Conservation (phyloP, 2,888 invertebrate species). For the Drosophila quasianomalipes region DNA sequence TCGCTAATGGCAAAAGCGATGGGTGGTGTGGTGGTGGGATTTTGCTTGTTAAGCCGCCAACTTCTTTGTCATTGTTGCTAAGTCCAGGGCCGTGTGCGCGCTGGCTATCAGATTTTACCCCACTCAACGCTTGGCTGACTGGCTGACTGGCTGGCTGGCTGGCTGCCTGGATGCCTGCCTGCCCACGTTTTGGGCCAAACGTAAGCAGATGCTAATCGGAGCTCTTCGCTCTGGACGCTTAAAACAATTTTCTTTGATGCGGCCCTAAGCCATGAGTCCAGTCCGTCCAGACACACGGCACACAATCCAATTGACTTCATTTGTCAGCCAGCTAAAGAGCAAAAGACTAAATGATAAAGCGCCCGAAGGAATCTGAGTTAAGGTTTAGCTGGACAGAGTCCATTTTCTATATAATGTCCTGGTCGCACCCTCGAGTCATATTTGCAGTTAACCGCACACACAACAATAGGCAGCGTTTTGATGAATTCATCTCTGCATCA, state of each 20-base stretch:
- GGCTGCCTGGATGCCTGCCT: slow-evolving; percentile 40
- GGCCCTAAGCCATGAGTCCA: slow-evolving; percentile 17
- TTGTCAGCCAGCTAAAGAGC: slow-evolving; percentile 64
- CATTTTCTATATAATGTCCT: slow-evolving; percentile 59
- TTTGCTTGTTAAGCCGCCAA: slow-evolving; percentile 68
- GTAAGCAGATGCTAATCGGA: slow-evolving; percentile 74
- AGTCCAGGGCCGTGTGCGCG: slow-evolving; percentile 27
- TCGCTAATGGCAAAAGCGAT: slow-evolving; percentile 41
- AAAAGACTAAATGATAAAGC: slow-evolving; percentile 71
- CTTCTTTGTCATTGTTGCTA: slow-evolving; percentile 60
- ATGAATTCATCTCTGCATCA: slow-evolving; percentile 57
- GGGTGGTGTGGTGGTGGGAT: neutral
- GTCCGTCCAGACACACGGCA: slow-evolving; percentile 38
- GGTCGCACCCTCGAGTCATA: slow-evolving; percentile 70
- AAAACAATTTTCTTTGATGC: slow-evolving; percentile 82
- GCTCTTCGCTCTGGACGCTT: slow-evolving; percentile 61
- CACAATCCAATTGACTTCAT: slow-evolving; percentile 79
- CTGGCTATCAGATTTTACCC: slow-evolving; percentile 35
- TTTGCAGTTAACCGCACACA: slow-evolving; percentile 72
- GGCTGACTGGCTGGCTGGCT: slow-evolving; percentile 41
- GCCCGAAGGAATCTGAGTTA: slow-evolving; percentile 30
- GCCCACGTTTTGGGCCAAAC: slow-evolving; percentile 16
- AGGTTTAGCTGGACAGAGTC: slow-evolving; percentile 45
- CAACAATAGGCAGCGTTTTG: slow-evolving; percentile 63
- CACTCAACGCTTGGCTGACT: slow-evolving; percentile 42